Evolutionary conservation across 2,113 vertebrate species (phyloP).

Genomic region (Balaenoptera acutorostrata): DNA sequence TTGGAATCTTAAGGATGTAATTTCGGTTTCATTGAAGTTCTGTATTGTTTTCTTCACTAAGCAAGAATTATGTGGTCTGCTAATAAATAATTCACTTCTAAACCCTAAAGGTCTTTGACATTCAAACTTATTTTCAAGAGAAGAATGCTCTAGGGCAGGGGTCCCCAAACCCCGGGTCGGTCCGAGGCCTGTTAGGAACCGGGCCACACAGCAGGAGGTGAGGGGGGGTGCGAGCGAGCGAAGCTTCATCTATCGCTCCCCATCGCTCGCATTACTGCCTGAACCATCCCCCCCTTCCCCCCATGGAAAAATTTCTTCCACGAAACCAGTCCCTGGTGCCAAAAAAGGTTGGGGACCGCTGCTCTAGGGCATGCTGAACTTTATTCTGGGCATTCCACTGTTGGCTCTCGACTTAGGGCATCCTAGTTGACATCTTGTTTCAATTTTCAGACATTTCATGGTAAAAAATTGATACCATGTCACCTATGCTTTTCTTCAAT

Average conservation of each 20-base stretch:
- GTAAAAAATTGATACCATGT: not conserved
- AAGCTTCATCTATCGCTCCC: too few species aligned
- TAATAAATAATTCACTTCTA: not conserved
- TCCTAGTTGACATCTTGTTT: not conserved
- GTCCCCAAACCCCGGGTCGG: too few species aligned
- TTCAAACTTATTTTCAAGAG: not conserved
- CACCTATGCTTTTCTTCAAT: not conserved
- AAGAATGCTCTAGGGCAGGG: not conserved
- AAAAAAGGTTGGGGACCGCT: not conserved
- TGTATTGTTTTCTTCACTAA: not conserved
- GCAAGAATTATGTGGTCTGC: not conserved
- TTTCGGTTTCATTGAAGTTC: not conserved
- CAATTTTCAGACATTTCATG: not conserved
- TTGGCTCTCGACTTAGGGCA: not conserved
- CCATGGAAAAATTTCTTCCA: too few species aligned
- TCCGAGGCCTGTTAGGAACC: too few species aligned
- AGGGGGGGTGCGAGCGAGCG: too few species aligned
- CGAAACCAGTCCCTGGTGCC: too few species aligned
- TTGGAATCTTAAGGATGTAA: not conserved
- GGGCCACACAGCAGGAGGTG: too few species aligned
- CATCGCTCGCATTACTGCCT: too few species aligned
- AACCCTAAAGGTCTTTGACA: not conserved
- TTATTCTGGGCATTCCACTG: not conserved
- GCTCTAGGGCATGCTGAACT: not conserved
- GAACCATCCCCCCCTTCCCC: too few species aligned